Conservation (phyloP, 1,140 invertebrate species). For the Calycopis cecrops region DNA sequence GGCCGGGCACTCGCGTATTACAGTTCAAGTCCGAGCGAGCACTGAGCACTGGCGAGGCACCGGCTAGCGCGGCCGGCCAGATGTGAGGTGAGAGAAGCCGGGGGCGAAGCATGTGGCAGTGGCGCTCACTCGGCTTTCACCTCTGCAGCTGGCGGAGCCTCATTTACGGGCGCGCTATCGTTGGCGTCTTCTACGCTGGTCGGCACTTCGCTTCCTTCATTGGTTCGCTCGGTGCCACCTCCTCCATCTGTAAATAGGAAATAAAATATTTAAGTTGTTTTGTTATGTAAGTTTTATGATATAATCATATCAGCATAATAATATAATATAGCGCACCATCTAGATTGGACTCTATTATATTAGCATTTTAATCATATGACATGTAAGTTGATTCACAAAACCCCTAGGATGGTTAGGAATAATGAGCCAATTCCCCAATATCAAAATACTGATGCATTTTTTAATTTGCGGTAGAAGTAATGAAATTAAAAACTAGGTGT, state of each 20-base stretch:
- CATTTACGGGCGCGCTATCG: conserved; percentile 33
- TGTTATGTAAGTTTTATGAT: too few relatives aligned
- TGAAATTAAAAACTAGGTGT: too few relatives aligned
- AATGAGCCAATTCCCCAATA: too few relatives aligned
- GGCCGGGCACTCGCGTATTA: neutral
- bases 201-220: conserved; percentile 38
- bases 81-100: conserved; percentile 13
- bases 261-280: too few relatives aligned
- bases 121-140: conserved; percentile 49
- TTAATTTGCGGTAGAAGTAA: too few relatives aligned
- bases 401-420: too few relatives aligned
- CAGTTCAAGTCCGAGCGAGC: neutral
- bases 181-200: conserved; percentile 32
- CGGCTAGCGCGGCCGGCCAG: conserved; percentile 22
- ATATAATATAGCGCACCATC: too few relatives aligned
- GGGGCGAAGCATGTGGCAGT: neutral
- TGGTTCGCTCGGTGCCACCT: conserved; percentile 35
- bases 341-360: too few relatives aligned
- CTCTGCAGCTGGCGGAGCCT: conserved; percentile 40
- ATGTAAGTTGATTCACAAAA: too few relatives aligned
- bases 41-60: neutral
- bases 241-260: conserved; percentile 36
- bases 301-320: too few relatives aligned
- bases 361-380: too few relatives aligned
- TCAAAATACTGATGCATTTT: too few relatives aligned